Evolutionary conservation across 1,140 invertebrate genomes (phyloP), one percentile per base, ranked within the genome.

Genomic region (Drosophila takahashii): DNA sequence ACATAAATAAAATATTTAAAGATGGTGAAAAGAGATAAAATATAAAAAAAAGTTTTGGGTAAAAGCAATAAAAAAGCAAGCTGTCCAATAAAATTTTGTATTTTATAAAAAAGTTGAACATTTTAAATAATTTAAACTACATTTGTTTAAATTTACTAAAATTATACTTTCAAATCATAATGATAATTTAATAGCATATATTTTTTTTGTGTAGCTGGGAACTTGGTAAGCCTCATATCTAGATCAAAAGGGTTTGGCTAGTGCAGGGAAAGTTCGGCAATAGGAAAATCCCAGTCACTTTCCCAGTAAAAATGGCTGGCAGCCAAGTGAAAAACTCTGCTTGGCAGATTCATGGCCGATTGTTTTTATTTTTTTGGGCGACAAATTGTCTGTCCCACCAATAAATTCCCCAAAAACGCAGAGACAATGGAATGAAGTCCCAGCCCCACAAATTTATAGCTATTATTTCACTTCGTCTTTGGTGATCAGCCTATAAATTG

Each of bases 401-500:
- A 56, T 47, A 45, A 47, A 67, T 67, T 56, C 41, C 29, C 66
- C 16, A 51, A 72, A 71, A 59, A 42, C 29, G 8, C n/a, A 18
- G 29, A 45, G 15, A 69, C 65, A 79, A 41, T 72, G 37, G 36
- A 22, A 22, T 22, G 29, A 27, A 61, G 16, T 58, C 44, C 42
- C 62, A 39, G 45, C n/a, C 39, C 58, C 27, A 48, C 29, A 56
- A 61, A 72, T 81, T 77, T 81, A 81, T 81, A 18, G 57, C 70
- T 61, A 61, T 77, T 81, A 81, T 65, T 80, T 64, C 7, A 45
- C 29, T 37, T 47, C 54, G 45, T 72, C 52, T 81, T 57, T 79
- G 75, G 65, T 42, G 78, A 65, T 71, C 72, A 44, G 72, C 54
- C 72, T 77, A 81, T 76, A 76, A 80, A 81, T 81, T 79, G 45